phyloP scores from a whole-genome alignment of 1,140 invertebrate genomes.

The Solen grandis region DNA sequence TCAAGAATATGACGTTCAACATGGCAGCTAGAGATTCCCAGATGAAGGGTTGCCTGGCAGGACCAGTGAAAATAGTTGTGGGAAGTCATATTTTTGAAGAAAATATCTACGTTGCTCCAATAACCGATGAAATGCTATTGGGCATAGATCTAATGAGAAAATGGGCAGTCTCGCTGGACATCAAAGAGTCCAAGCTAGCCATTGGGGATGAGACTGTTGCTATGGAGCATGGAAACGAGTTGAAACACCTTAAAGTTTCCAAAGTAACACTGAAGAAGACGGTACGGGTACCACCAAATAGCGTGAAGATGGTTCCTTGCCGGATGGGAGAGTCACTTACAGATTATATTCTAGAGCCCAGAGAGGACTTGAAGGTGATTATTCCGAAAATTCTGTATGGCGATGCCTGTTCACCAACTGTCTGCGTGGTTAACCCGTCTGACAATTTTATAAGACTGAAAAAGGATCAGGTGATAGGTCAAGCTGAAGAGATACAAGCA shows the following conservation, averaged over 20 bases:
- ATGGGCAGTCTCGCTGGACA: not conserved
- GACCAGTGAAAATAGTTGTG: too few relatives aligned
- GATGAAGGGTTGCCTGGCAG: constrained; percentile 24
- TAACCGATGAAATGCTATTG: too few relatives aligned
- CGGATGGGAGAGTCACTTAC: not conserved
- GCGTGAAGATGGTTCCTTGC: not conserved
- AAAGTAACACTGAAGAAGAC: constrained; percentile 4
- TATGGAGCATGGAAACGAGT: too few relatives aligned
- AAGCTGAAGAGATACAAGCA: not conserved
- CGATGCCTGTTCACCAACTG: not conserved
- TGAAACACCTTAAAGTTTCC: not conserved
- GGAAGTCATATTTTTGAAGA: not conserved
- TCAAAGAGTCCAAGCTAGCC: not conserved
- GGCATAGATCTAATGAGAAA: constrained; percentile 2
- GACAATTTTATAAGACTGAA: not conserved
- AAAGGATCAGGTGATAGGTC: not conserved
- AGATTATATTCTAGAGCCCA: not conserved
- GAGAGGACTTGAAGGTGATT: not conserved
- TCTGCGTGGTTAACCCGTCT: not conserved
- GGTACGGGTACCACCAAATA: constrained; percentile 4
- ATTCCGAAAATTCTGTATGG: not conserved
- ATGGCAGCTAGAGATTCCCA: too few relatives aligned
- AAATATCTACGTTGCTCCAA: constrained; percentile 19
- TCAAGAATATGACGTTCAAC: too few relatives aligned
- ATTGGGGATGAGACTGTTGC: too few relatives aligned